Conservation (phyloP, 1,140 invertebrate species). For the Eufriesea mexicana region DNA sequence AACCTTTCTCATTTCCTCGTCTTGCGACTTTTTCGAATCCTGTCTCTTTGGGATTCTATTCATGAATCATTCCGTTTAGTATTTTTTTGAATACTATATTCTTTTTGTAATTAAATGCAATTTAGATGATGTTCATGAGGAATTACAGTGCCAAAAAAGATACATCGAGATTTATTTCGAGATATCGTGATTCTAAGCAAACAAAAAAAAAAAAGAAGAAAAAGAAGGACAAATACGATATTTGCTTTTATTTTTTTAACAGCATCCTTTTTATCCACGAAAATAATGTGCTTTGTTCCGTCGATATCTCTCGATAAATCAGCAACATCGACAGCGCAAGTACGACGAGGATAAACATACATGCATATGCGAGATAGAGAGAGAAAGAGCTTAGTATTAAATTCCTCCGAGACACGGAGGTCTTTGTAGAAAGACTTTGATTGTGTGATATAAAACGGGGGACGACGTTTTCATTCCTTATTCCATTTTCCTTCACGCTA, state of each 20-base stretch:
- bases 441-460: constrained; percentile 68
- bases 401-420: constrained; percentile 51
- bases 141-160: background rate
- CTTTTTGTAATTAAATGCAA: background rate
- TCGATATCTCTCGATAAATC: constrained; percentile 13
- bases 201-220: too few relatives aligned
- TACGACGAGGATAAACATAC: background rate
- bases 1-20: background rate
- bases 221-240: background rate
- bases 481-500: background rate
- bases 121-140: background rate
- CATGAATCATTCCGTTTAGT: background rate
- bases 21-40: background rate
- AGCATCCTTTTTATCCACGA: background rate
- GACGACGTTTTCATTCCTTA: constrained; percentile 50
- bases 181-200: background rate
- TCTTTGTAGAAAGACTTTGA: constrained; percentile 64
- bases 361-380: background rate
- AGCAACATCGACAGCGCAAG: background rate
- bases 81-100: background rate
- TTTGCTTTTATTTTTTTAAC: constrained; percentile 1
- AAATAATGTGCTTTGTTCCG: background rate
- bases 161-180: background rate
- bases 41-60: background rate
- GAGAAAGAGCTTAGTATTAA: constrained; percentile 47